Base-by-base conservation (phyloP, 2,113 vertebrate genomes). In the Toxotes jaculatrix region DNA sequence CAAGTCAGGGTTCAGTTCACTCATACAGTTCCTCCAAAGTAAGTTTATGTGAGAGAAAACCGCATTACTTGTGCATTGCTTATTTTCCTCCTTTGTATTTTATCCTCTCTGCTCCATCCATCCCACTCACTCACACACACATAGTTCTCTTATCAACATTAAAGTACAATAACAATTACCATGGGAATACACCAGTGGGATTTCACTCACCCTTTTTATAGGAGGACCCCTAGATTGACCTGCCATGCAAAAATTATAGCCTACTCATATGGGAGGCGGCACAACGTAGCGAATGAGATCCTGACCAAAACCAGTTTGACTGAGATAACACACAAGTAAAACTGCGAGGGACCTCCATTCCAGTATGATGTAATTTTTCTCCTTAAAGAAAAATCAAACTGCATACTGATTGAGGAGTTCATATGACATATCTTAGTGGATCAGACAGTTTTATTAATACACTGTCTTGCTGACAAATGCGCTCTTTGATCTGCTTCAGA, bases 391-490 rank as follows among this genome's bases (percentile, higher is more conserved):
- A 27, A 82, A 74, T 83, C 70, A 76, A 78, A 77, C 74, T 61
- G 59, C 68, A 66, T 65, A 68, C 67, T 74, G 74, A 83, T 57
- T 75, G 77, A 77, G 57, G 72, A 67, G 71, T 85, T 79, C 63
- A 51, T 57, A 77, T 80, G 83, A 78, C 53, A 78, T 66, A 80
- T 85, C 72, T 80, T 82, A 87, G 81, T 77, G 65, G 42, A 80
- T 87, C 75, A 84, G 72, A 80, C 74, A 88, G 87, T 64, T 75
- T 49, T 88, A 90, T 89, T 86, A 90, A 90, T 83, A 85, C 59
- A 71, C 65, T 69, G 68, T 84, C 74, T 82, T 47, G 0, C 61
- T 82, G 81, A 86, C 83, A 89, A 90, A 89, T 80, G 73, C 9
- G 36, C 78, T 73, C 79, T 89, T 87, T 91, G 83, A 91, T 91